phyloP scores from a whole-genome alignment of 2,113 vertebrate species.

The Peucedramus taeniatus region DNA sequence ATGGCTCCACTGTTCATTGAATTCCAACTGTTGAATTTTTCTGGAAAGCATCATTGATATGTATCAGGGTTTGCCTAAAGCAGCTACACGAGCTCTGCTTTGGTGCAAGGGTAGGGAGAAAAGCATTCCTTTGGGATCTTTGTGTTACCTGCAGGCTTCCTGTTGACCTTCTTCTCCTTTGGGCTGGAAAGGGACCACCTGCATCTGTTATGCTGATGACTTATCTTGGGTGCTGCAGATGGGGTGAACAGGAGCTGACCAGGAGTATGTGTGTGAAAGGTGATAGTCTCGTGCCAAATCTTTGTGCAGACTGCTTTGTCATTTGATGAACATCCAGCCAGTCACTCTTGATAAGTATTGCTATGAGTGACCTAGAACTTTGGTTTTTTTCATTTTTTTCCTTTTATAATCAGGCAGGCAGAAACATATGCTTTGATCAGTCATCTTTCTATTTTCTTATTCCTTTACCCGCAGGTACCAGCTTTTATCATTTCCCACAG shows the following conservation, averaged over 20 bases:
- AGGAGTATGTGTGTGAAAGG: neutral
- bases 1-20: neutral
- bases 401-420: slow-evolving; percentile 24
- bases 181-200: neutral
- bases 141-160: neutral
- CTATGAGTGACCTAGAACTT: neutral
- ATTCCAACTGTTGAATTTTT: neutral
- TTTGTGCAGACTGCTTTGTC: neutral
- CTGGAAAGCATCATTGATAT: neutral
- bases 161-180: neutral
- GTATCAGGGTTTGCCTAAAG: neutral
- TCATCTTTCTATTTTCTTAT: slow-evolving; percentile 46
- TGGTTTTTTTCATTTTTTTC: neutral
- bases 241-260: neutral
- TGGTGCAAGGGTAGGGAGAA: fast-evolving
- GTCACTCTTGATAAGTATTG: neutral
- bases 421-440: slow-evolving; percentile 55
- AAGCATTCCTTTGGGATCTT: neutral
- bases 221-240: neutral
- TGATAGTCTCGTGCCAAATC: neutral
- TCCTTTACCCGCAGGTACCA: slow-evolving; percentile 33
- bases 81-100: neutral
- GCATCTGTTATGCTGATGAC: neutral
- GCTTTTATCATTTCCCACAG: slow-evolving; percentile 56
- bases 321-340: neutral